Evolutionary conservation across 2,113 vertebrate genomes (phyloP).

Genomic region (Anolis carolinensis): DNA sequence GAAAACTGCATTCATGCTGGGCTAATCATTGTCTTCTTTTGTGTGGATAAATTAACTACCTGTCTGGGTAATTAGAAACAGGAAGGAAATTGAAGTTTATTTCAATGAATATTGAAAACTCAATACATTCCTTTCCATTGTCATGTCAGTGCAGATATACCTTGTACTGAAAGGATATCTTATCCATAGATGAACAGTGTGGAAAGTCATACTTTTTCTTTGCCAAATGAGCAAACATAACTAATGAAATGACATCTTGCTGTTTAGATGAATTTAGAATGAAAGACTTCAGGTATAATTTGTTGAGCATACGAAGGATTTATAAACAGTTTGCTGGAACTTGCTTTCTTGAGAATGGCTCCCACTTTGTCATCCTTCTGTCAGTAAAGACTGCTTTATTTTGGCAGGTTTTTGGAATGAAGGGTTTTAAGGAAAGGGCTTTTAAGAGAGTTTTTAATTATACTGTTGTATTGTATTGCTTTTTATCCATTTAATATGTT

Average conservation of each 20-base stretch:
- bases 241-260: conserved; percentile 9
- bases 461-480: no score
- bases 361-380: no score
- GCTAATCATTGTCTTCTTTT: conserved; percentile 61
- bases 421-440: no score
- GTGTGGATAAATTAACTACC: conserved; percentile 61
- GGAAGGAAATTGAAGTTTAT: conserved; percentile 57
- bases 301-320: neutral
- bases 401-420: no score
- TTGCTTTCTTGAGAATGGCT: no score
- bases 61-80: conserved; percentile 62
- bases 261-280: conserved; percentile 15
- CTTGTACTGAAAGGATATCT: conserved; percentile 5
- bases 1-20: conserved; percentile 61
- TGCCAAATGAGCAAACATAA: conserved; percentile 21
- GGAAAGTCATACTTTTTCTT: conserved; percentile 33
- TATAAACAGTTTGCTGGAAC: neutral
- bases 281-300: conserved; percentile 27
- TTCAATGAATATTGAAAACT: conserved; percentile 49
- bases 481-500: no score
- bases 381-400: no score
- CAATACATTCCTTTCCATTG: conserved; percentile 60
- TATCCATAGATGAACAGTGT: conserved; percentile 45
- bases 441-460: no score
- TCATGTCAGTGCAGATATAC: conserved; percentile 23